Base-by-base conservation (phyloP, 2,888 invertebrate genomes). In the Hecatera dysodea region DNA sequence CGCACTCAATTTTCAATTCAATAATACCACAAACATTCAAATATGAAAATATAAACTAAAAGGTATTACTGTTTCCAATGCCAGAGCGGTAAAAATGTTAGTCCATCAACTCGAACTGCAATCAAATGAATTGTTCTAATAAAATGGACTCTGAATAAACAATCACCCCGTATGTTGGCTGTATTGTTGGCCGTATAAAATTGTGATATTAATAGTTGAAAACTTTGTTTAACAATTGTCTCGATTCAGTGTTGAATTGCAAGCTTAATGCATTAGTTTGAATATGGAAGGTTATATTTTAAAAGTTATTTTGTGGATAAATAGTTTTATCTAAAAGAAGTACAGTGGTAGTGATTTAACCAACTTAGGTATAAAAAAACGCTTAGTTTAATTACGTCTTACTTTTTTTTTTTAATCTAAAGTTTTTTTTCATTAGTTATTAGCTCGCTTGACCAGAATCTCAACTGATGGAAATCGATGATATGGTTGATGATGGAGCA, bases 81-180 rank as follows among this genome's bases (percentile, higher is more conserved):
- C 46, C n/a, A 29, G 29, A 17, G 24, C 19, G 1, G 67, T 44
- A 75, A 44, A 72, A 74, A 60, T n/a, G 9, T 29, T 48, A n/a
- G 19, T n/a, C 33, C 19, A 77, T 56, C 52, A 61, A 71, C 39
- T 65, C 22, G 22, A 52, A 65, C n/a, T 66, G 56, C 29, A 33
- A 65, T 65, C 24, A 64, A 64, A 75, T 71, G 42, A 39, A 46
- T 71, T 65, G 50, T 77, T 69, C 33, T 52, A 78, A 52, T 39
- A 60, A 72, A 62, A 8, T 24, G 33, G 9, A 11, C 17, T 29
- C 12, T 27, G 11, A 44, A 1, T 19, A 52, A 19, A 61, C 15
- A 22, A 27, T 22, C 17, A 48, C 0, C 1, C 17, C 8, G n/a
- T 60, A 36, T 8, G n/a, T n/a, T n/a, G n/a, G n/a, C n/a, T n/a